Conservation (phyloP, 2,797 vertebrate species). For the Danio jaintianensis region DNA sequence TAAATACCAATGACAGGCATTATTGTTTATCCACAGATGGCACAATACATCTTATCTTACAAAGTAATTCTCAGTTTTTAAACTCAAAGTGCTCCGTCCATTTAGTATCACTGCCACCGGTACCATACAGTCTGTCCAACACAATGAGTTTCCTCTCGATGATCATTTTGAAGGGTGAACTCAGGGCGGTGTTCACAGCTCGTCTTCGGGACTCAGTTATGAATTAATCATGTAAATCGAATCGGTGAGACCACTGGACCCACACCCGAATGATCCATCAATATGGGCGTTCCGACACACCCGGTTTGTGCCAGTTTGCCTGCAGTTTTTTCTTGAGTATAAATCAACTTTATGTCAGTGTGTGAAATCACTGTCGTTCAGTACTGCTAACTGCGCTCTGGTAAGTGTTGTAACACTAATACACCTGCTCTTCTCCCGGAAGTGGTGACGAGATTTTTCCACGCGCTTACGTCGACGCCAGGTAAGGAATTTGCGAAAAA, state of each 20-base stretch:
- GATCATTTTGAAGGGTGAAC: background rate
- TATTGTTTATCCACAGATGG: too few species aligned
- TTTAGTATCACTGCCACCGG: background rate
- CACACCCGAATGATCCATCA: conserved; percentile 2
- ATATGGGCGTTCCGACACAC: conserved; percentile 28
- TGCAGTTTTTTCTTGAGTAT: background rate
- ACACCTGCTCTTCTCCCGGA: conserved; percentile 61
- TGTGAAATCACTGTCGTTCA: background rate
- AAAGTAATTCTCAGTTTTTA: background rate
- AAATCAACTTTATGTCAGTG: background rate
- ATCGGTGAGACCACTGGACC: background rate
- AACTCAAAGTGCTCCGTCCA: background rate
- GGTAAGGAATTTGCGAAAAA: conserved; percentile 70
- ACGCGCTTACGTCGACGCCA: conserved; percentile 52
- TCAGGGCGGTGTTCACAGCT: background rate
- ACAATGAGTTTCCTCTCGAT: background rate
- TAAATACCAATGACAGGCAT: too few species aligned
- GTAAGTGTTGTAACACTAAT: conserved; percentile 6
- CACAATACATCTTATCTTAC: too few species aligned
- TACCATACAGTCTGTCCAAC: background rate
- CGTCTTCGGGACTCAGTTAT: background rate
- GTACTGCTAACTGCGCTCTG: conserved; percentile 55
- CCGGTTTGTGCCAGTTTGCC: conserved; percentile 27
- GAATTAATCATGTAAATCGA: background rate
- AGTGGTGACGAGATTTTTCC: conserved; percentile 60